A percentile compares a stretch with the other conserved stretches of the same genome.
Conservation (phyloP, 2,797 vertebrate species). For the Sebastes steindachneri region DNA sequence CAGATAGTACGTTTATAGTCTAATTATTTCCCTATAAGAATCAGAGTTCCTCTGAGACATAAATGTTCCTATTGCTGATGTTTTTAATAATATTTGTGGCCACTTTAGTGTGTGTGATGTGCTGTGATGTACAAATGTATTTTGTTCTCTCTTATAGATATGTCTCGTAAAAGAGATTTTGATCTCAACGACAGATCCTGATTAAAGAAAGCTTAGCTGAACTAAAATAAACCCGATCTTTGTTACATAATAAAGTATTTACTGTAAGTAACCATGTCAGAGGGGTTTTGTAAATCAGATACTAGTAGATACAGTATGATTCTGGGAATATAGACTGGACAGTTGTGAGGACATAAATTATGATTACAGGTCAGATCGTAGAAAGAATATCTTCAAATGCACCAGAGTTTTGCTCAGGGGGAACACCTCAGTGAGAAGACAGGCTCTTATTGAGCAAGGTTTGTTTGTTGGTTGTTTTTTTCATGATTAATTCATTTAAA, state of each 20-base stretch:
- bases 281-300: background rate
- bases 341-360: background rate
- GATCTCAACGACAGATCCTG: background rate
- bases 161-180: background rate
- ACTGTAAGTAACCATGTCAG: background rate
- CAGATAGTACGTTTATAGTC: background rate
- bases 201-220: background rate
- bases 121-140: background rate
- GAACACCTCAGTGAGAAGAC: background rate
- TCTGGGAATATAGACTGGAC: background rate
- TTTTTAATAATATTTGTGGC: background rate
- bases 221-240: background rate
- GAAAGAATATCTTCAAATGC: background rate
- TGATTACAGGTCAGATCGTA: background rate
- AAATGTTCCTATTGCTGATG: background rate
- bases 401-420: background rate
- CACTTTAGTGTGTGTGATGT: background rate
- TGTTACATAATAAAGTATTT: background rate
- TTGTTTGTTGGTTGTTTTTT: background rate
- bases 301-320: background rate
- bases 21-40: background rate
- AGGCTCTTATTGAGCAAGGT: background rate
- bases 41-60: background rate
- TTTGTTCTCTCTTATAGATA: background rate
- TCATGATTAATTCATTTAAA: background rate